Base-by-base conservation (phyloP, 2,113 vertebrate genomes). In the Probosciger aterrimus region DNA sequence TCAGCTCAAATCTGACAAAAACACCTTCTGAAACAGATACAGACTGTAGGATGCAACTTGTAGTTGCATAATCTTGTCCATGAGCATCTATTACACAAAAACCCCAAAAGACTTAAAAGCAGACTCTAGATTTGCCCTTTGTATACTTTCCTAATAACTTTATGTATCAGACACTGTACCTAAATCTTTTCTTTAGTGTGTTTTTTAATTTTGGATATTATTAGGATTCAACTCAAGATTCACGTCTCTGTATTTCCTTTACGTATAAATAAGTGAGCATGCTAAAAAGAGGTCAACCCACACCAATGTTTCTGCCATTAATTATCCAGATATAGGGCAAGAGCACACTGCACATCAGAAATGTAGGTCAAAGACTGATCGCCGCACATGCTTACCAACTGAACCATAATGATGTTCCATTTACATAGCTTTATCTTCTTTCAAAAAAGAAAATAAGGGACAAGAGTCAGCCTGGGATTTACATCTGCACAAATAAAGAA, bases 301-400 rank as follows among this genome's bases (percentile, higher is more conserved):
- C 52, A 70, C 39, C 44, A 85, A n/a, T n/a, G n/a, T 67, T 92
- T 55, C 57, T 93, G 90, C 86, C 90, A 75, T 65, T 81, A 50
- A 53, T 49, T 76, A 75, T 9, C 33, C 50, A 92, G 80, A 96
- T 94, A 81, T 28, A 93, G 91, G 82, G 33, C 76, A 95, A 55
- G 47, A 80, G 65, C 74, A 65, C 23, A 52, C 20, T 31, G 65
- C 15, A 46, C 18, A 33, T 16, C 67, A 92, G 69, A 86, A 92
- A 96, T 89, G 73, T 92, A 95, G 91, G 94, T 97, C 94, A 96
- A 88, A 93, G 71, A 65, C 86, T 92, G n/a, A 68, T 39, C 86
- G 62, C 60, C 4, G 12, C 47, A 63, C 53, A 86, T 53, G 35
- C 44, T 55, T 83, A 75, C 84, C 89, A 75, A 93, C 86, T 55